Evolutionary conservation across 2,113 vertebrate species (phyloP).

Genomic region (Irena cyanogastra): DNA sequence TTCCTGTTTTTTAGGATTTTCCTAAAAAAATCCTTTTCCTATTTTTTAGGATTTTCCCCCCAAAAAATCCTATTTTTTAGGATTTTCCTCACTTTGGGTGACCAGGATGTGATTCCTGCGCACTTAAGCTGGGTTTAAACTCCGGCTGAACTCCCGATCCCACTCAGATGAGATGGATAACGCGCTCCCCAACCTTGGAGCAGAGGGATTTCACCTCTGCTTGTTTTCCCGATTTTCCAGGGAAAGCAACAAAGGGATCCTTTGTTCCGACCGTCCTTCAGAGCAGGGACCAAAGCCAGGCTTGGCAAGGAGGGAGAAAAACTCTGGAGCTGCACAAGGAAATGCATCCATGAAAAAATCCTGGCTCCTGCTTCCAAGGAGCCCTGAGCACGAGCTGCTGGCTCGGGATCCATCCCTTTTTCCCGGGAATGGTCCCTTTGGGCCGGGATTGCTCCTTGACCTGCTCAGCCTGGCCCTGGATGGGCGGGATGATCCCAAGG

Average conservation of each 20-base stretch:
- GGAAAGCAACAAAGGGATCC: neutral
- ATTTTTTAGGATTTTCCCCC: too few relatives aligned
- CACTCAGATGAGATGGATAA: accelerated
- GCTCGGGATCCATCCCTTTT: neutral
- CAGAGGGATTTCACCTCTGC: neutral
- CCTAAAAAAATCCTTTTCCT: neutral
- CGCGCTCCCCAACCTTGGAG: accelerated
- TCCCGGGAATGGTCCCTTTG: neutral
- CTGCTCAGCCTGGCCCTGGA: neutral
- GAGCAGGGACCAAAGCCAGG: neutral
- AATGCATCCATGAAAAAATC: neutral
- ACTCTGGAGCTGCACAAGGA: neutral
- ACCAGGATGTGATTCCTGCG: accelerated
- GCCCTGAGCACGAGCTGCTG: neutral
- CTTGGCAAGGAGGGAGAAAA: slow-evolving; percentile 8
- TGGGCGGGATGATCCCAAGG: accelerated
- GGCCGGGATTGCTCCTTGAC: neutral
- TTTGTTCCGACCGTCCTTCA: neutral
- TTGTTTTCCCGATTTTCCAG: neutral
- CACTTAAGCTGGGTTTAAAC: neutral
- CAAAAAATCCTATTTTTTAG: neutral
- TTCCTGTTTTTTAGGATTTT: neutral
- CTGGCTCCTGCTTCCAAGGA: neutral
- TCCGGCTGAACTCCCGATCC: neutral
- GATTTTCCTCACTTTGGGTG: accelerated